These are phyloP conservation scores for Elymnias hypermnestra DNA, from an alignment of 1,140 invertebrate species.

Conservation along the genomic window DNA sequence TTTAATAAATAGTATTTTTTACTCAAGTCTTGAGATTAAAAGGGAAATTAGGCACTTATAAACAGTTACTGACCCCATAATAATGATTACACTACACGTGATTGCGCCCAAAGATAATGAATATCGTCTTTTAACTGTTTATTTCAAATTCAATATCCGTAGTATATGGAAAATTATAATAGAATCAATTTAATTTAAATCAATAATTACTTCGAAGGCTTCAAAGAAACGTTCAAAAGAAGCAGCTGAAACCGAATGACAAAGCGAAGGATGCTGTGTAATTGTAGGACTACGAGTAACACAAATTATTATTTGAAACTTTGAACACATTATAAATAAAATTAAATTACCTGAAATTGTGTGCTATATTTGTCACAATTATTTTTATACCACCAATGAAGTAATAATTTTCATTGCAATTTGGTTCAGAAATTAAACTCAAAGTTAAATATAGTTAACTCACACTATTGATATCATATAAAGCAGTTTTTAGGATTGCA, in stretches of 20 bases:
- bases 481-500: slow-evolving; percentile 12
- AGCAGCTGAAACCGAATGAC: slow-evolving; percentile 27
- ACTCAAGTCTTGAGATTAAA: slow-evolving; percentile 27
- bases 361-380: slow-evolving; percentile 72
- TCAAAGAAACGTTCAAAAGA: too few relatives aligned
- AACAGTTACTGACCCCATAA: slow-evolving; percentile 71
- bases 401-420: slow-evolving; percentile 72
- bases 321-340: slow-evolving; percentile 45
- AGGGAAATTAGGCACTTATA: slow-evolving; percentile 40
- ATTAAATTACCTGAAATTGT: slow-evolving; percentile 63
- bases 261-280: slow-evolving; percentile 23
- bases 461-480: slow-evolving; percentile 15
- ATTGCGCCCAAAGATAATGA: slow-evolving; percentile 57
- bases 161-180: too few relatives aligned
- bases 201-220: too few relatives aligned
- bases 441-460: slow-evolving; percentile 24
- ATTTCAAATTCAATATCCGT: background rate
- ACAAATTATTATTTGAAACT: too few relatives aligned
- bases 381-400: slow-evolving; percentile 74
- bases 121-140: background rate
- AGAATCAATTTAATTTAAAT: too few relatives aligned
- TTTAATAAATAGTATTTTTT: too few relatives aligned
- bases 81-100: slow-evolving; percentile 68
- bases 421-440: slow-evolving; percentile 28
- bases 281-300: too few relatives aligned